phyloP scores from a whole-genome alignment of 1,140 invertebrate genomes.

The Nephila pilipes region DNA sequence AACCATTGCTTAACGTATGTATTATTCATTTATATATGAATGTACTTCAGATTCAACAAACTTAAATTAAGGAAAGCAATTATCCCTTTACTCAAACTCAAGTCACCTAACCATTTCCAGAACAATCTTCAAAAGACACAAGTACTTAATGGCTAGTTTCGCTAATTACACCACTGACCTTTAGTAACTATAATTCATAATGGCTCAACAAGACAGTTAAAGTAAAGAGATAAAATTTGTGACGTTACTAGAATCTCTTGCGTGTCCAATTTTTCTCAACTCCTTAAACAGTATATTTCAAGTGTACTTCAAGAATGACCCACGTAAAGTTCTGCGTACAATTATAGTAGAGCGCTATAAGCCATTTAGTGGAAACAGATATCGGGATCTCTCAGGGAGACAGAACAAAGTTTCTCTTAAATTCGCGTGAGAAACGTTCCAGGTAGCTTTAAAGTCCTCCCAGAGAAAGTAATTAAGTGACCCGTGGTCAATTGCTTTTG shows the following conservation, averaged over 20 bases:
- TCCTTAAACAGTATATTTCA: not conserved
- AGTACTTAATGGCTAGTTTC: not conserved
- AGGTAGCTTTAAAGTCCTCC: conserved; percentile 23
- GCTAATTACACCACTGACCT: not conserved
- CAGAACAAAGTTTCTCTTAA: conserved; percentile 41
- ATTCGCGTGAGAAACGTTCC: conserved; percentile 18
- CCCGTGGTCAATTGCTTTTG: conserved; percentile 23
- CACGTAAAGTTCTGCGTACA: not conserved
- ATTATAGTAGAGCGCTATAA: not conserved
- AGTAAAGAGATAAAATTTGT: not conserved
- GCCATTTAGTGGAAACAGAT: conserved; percentile 13
- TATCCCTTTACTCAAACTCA: not conserved
- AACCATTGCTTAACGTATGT: too few species aligned
- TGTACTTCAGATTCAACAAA: too few species aligned
- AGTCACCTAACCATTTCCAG: not conserved
- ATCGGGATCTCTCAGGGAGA: not conserved
- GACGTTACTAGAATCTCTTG: not conserved
- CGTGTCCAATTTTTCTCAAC: conserved; percentile 41
- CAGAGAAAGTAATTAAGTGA: conserved; percentile 10
- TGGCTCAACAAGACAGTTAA: not conserved
- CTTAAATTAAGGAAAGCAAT: too few species aligned
- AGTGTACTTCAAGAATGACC: not conserved
- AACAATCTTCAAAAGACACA: not conserved
- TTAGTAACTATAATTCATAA: not conserved
- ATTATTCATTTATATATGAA: too few species aligned